A percentile compares a stretch with the other conserved stretches of the same genome.
Conservation (phyloP, 2,797 vertebrate species). For the Scolopax bukidnonensis region DNA sequence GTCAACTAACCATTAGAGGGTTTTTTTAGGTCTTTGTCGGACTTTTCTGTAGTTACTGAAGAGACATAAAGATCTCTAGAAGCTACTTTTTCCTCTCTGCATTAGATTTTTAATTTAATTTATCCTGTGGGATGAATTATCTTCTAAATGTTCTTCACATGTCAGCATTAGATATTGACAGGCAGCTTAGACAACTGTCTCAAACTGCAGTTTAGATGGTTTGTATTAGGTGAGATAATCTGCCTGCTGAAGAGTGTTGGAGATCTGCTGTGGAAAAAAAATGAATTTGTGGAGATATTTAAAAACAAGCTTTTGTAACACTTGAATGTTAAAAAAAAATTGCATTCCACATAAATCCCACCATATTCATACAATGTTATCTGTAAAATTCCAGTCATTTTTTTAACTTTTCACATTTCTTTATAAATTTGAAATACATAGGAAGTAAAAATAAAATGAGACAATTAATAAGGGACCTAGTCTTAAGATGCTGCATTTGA, state of each 20-base stretch:
- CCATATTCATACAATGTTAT: neutral
- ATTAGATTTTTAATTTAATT: neutral
- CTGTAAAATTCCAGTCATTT: fast-evolving
- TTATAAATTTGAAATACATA: neutral
- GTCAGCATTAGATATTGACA: neutral
- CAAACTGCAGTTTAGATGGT: neutral
- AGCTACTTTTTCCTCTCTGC: neutral
- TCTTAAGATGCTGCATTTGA: neutral
- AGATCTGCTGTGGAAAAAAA: neutral
- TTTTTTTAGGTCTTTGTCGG: neutral
- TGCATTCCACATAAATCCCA: neutral
- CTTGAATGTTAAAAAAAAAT: neutral
- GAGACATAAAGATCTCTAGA: neutral
- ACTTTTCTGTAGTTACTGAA: neutral
- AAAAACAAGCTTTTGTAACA: neutral
- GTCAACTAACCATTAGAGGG: neutral
- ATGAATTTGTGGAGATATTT: neutral
- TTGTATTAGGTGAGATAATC: neutral
- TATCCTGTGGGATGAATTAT: neutral
- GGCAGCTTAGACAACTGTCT: neutral
- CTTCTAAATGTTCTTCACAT: neutral
- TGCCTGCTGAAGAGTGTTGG: neutral
- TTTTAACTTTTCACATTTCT: neutral
- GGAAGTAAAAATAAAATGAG: neutral
- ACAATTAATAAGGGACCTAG: neutral